phyloP scores from a whole-genome alignment of 1,140 invertebrate genomes.

The Cydia splendana region DNA sequence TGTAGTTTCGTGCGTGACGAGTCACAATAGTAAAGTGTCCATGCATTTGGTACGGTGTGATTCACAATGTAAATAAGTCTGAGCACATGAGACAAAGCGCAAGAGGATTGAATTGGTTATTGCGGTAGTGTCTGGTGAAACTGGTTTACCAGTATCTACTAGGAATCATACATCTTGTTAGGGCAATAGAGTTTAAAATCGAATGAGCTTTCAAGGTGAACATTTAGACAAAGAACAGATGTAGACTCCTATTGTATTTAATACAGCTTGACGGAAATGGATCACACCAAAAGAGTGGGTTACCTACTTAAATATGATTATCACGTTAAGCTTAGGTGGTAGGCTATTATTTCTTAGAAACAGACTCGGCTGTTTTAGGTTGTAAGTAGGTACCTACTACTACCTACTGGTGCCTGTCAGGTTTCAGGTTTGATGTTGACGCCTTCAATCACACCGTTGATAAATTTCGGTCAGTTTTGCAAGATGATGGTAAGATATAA shows the following conservation, averaged over 20 bases:
- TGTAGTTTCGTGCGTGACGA: neutral
- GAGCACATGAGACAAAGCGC: too few relatives aligned
- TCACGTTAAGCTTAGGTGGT: neutral
- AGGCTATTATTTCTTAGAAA: neutral
- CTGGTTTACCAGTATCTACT: too few relatives aligned
- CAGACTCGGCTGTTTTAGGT: too few relatives aligned
- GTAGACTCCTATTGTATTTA: neutral
- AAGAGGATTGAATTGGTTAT: too few relatives aligned
- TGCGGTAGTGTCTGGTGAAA: too few relatives aligned
- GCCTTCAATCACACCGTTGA: too few relatives aligned
- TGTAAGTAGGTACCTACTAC: too few relatives aligned
- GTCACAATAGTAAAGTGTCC: neutral
- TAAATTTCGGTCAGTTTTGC: too few relatives aligned
- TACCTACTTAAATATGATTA: neutral
- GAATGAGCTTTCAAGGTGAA: neutral
- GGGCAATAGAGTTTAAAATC: too few relatives aligned
- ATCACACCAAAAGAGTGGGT: constrained; percentile 15
- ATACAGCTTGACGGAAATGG: neutral
- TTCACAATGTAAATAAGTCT: neutral
- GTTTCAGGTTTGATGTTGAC: constrained; percentile 80
- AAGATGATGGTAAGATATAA: too few relatives aligned
- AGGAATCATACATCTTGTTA: too few relatives aligned
- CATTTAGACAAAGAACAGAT: neutral
- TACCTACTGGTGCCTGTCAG: too few relatives aligned
- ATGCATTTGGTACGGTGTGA: neutral